These are phyloP conservation scores for Pungitius pungitius DNA, from an alignment of 2,113 vertebrate species.

Conservation along the genomic window DNA sequence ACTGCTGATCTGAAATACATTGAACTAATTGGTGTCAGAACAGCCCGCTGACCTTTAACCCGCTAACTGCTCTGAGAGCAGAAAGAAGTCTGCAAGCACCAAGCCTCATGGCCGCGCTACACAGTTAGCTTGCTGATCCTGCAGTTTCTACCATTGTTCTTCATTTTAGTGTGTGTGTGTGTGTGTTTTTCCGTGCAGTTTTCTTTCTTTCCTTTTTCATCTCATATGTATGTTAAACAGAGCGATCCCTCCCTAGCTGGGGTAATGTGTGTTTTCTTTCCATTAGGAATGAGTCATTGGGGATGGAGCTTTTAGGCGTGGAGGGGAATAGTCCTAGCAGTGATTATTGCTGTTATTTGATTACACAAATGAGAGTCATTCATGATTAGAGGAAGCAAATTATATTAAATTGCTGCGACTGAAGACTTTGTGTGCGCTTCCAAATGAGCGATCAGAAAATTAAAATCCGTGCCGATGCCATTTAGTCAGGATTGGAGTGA, in stretches of 20 bases:
- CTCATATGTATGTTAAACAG: constrained; percentile 46
- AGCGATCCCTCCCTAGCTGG: constrained; percentile 26
- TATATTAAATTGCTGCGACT: constrained; percentile 46
- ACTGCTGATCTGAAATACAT: constrained; percentile 62
- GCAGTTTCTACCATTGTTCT: constrained; percentile 60
- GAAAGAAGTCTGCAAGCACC: constrained; percentile 44
- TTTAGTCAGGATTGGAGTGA: constrained; percentile 15
- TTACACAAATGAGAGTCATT: constrained; percentile 59
- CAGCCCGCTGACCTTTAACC: constrained; percentile 70
- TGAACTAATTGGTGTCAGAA: constrained; percentile 74
- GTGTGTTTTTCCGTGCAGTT: constrained; percentile 12
- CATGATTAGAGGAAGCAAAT: constrained; percentile 49
- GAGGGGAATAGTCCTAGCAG: constrained; percentile 34
- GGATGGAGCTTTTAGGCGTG: constrained; percentile 45
- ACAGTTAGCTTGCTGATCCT: constrained; percentile 53
- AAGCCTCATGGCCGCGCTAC: constrained; percentile 31
- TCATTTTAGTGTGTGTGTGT: constrained; percentile 11
- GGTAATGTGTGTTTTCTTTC: constrained; percentile 48
- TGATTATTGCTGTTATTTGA: constrained; percentile 65
- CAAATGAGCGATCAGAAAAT: constrained; percentile 52
- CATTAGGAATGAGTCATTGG: constrained; percentile 53
- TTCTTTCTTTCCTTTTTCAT: constrained; percentile 30
- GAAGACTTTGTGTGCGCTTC: constrained; percentile 40
- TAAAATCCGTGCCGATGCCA: constrained; percentile 41
- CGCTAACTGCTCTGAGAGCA: constrained; percentile 63